Evolutionary conservation across 2,888 invertebrate species (phyloP).

Genomic region (Limnephilus marmoratus): DNA sequence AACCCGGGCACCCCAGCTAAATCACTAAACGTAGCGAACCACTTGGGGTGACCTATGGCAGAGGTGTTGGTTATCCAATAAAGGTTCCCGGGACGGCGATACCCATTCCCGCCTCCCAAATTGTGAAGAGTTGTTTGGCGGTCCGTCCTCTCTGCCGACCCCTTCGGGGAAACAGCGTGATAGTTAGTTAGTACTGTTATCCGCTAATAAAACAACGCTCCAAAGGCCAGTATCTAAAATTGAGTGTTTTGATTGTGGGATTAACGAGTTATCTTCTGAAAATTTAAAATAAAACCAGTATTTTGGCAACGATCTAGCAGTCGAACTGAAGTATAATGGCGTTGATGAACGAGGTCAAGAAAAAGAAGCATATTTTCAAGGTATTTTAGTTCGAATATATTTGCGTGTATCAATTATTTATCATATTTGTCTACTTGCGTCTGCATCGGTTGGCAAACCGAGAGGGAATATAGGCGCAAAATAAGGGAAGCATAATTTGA

Average conservation of each 20-base stretch:
- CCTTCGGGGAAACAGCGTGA: too few relatives aligned
- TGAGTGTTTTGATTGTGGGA: not conserved
- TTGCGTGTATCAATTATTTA: not conserved
- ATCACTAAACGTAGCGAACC: too few relatives aligned
- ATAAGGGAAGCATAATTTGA: constrained; percentile 64
- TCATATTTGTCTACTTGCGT: not conserved
- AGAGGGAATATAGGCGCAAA: constrained; percentile 51
- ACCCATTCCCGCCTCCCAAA: too few relatives aligned
- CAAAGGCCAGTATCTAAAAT: not conserved
- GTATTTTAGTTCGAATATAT: not conserved
- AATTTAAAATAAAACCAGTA: not conserved
- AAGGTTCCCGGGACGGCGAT: too few relatives aligned
- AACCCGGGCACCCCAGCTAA: too few relatives aligned
- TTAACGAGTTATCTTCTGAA: not conserved
- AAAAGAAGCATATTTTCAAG: not conserved
- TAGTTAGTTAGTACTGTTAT: too few relatives aligned
- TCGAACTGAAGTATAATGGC: not conserved
- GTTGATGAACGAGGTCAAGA: not conserved
- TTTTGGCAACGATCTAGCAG: not conserved
- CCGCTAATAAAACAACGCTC: too few relatives aligned
- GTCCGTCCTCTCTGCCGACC: too few relatives aligned
- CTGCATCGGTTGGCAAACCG: not conserved
- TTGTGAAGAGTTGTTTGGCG: too few relatives aligned
- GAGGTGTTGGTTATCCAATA: too few relatives aligned
- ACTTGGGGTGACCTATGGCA: too few relatives aligned